A percentile compares a stretch with the other conserved stretches of the same genome.
Evolutionary conservation across 1,140 invertebrate genomes (phyloP).

Genomic region (Orchesella cincta): DNA sequence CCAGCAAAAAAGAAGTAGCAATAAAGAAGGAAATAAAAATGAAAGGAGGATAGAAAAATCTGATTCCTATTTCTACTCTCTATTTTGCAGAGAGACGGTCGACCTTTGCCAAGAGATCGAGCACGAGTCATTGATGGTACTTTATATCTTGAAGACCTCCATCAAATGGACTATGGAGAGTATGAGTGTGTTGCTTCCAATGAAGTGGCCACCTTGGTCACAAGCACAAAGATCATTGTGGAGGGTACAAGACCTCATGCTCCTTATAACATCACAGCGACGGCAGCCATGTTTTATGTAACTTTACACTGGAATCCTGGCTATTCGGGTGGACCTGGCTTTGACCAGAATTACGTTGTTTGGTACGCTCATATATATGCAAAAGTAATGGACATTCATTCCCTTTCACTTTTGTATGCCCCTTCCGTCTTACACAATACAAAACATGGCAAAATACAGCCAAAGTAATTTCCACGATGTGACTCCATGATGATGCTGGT

Average conservation of each 20-base stretch:
- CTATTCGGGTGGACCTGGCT: slow-evolving; percentile 90
- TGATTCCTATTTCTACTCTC: neutral
- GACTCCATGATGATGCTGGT: too few species aligned
- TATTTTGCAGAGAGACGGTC: slow-evolving; percentile 69
- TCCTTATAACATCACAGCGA: slow-evolving; percentile 87
- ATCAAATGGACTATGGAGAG: slow-evolving; percentile 85
- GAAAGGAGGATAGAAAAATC: neutral
- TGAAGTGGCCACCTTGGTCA: slow-evolving; percentile 89
- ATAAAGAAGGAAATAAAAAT: neutral
- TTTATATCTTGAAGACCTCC: slow-evolving; percentile 84
- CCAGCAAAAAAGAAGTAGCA: too few species aligned
- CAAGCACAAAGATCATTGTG: slow-evolving; percentile 85
- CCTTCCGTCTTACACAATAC: too few species aligned
- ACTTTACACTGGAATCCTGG: slow-evolving; percentile 89
- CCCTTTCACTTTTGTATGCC: too few species aligned
- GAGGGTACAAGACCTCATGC: slow-evolving; percentile 95
- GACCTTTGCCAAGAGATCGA: slow-evolving; percentile 75
- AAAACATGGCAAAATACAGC: too few species aligned
- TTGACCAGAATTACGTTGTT: slow-evolving; percentile 90
- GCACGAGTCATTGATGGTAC: slow-evolving; percentile 79
- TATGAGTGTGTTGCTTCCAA: slow-evolving; percentile 94
- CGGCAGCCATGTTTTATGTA: slow-evolving; percentile 83
- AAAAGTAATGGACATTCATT: too few species aligned
- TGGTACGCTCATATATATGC: slow-evolving; percentile 73
- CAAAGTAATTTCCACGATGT: too few species aligned